A percentile compares a stretch with the other conserved stretches of the same genome.
phyloP scores from a whole-genome alignment of 2,797 vertebrate genomes.

The Lepilemur ruficaudatus region DNA sequence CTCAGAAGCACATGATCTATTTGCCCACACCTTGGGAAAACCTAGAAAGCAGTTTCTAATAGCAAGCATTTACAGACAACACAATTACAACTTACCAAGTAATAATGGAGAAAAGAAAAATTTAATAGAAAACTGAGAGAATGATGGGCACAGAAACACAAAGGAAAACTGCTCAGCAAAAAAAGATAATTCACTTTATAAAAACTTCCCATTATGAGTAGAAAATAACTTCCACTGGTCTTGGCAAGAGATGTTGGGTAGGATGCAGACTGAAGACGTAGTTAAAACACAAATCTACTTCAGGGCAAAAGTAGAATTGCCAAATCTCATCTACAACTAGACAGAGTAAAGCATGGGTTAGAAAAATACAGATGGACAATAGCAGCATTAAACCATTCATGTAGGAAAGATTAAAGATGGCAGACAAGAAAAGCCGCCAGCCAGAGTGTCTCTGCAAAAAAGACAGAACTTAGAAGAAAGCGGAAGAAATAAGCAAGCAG shows the following conservation, averaged over 20 bases:
- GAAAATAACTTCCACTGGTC: background rate
- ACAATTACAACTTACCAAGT: conserved; percentile 70
- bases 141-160: conserved; percentile 42
- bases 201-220: conserved; percentile 55
- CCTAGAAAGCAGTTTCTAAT: background rate
- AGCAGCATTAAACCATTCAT: too few species aligned
- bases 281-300: background rate
- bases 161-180: conserved; percentile 56
- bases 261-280: background rate
- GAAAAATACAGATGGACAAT: background rate
- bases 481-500: too few species aligned
- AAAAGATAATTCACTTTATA: conserved; percentile 55
- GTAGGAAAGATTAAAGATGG: too few species aligned
- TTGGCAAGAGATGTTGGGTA: background rate
- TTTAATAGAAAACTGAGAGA: conserved; percentile 67
- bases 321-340: background rate
- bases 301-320: background rate
- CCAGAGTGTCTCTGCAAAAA: too few species aligned
- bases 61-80: conserved; percentile 61
- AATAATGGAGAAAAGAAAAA: conserved; percentile 77
- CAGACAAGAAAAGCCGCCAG: too few species aligned
- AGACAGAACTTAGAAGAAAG: too few species aligned
- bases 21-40: background rate
- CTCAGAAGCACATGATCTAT: background rate
- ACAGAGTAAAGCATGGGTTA: background rate